A percentile compares a stretch with the other conserved stretches of the same genome.
Conservation (phyloP, 2,888 invertebrate species). For the Mayetiola destructor region DNA sequence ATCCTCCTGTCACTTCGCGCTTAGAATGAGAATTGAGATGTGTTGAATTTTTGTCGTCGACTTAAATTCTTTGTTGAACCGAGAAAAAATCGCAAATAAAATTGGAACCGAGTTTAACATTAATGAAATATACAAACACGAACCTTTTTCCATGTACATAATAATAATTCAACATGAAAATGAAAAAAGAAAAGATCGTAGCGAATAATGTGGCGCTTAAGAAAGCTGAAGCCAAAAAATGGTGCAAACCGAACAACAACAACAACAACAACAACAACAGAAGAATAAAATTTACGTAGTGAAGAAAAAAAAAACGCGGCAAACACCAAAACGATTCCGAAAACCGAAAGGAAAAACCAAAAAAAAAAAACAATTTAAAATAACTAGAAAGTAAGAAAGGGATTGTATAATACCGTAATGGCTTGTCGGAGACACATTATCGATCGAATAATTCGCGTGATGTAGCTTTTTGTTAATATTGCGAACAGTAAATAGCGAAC, state of each 20-base stretch:
- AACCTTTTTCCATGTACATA: background rate
- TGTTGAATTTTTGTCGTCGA: no score
- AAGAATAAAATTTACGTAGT: background rate
- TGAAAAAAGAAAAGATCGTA: background rate
- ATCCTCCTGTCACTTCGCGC: no score
- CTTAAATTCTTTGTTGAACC: no score
- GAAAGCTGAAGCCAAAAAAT: background rate
- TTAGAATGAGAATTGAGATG: no score
- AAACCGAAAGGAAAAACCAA: background rate
- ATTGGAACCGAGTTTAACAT: no score
- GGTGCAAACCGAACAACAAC: no score
- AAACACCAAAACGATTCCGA: background rate
- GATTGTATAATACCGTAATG: constrained; percentile 3
- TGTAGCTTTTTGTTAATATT: no score
- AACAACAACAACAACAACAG: background rate
- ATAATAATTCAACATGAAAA: background rate
- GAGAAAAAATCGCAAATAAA: no score
- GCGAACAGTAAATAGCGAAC: constrained; percentile 7
- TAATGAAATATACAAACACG: background rate
- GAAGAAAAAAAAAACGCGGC: background rate
- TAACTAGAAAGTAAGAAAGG: background rate
- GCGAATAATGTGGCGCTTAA: background rate
- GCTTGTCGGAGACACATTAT: constrained; percentile 4
- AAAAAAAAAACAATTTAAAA: background rate
- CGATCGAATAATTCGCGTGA: background rate